Evolutionary conservation across 2,113 vertebrate species (phyloP), one percentile per base, ranked within the genome.

Genomic region (Cheirogaleus medius): DNA sequence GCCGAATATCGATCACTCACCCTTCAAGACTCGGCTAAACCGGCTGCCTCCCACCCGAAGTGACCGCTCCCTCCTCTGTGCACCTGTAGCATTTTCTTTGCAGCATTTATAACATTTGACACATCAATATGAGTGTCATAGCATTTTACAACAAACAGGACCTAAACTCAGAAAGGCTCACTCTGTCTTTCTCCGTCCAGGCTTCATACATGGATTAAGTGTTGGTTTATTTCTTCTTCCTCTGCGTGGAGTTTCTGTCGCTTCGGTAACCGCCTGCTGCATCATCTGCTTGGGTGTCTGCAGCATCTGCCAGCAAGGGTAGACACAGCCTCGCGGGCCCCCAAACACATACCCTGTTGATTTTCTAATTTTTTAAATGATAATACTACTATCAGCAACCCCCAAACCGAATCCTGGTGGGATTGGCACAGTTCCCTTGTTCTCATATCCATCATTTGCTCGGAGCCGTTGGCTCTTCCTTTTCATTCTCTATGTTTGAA

Each of bases 281-380:
- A 9, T 8, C 20, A 3, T 66, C 58, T 52, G 58, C 42, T 49
- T 29, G 23, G 8, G 25, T 6, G 15, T 27, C 71, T 8, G 10
- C 3, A 4, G 20, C 7, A 6, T 44, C 6, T 0, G 14, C 34
- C 14, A 1, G 9, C 14, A 3, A 25, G 8, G 23, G 10, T n/a
- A 18, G 17, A 25, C 2, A 0, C 2, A 18, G 1, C 23, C 17
- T 21, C 11, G 13, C 5, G 3, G 25, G 17, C 23, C 68, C 63
- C 68, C 68, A 21, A 7, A 23, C 8, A 23, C 12, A 4, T 11
- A 2, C 18, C 4, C 13, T 73, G 44, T 32, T 17, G 15, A 39
- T 32, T 44, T 13, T 95, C 69, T 1, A 18, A 32, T 69, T 14
- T 64, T 42, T 39, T 20, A 10, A 1, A 6, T 47, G 44, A 2